A percentile compares a stretch with the other conserved stretches of the same genome.
Conservation (phyloP, 2,888 invertebrate species). For the Lasioglossum leucozonium region DNA sequence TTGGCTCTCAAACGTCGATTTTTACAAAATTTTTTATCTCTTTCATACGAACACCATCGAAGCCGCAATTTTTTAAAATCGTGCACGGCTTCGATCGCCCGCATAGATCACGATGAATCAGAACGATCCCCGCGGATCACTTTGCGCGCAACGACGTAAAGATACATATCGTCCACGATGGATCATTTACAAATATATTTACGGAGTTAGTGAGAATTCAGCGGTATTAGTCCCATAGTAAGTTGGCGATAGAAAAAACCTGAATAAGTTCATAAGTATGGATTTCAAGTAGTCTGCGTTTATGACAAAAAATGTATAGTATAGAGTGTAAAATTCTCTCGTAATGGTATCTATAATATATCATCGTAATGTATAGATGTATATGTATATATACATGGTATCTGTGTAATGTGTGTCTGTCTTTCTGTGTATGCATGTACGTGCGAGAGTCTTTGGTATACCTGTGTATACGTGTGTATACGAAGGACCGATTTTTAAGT, state of each 20-base stretch:
- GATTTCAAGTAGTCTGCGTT: conserved; percentile 65
- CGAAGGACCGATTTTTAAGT: conserved; percentile 60
- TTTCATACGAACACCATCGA: neutral
- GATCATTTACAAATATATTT: conserved; percentile 62
- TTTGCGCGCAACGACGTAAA: conserved; percentile 54
- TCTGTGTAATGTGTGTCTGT: neutral
- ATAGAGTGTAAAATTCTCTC: conserved; percentile 74
- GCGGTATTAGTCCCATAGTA: conserved; percentile 79
- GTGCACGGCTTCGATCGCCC: neutral
- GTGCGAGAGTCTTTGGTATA: conserved; percentile 12
- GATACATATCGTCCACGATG: conserved; percentile 59
- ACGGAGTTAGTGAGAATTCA: conserved; percentile 71
- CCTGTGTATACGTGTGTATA: conserved; percentile 26
- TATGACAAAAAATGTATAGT: conserved; percentile 74
- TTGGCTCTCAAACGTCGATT: neutral
- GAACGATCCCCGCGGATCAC: conserved; percentile 46
- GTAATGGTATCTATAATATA: conserved; percentile 66
- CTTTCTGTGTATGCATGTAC: neutral
- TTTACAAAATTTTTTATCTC: neutral
- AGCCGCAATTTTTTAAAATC: neutral
- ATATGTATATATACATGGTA: conserved; percentile 44
- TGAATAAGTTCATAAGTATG: conserved; percentile 72
- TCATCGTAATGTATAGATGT: conserved; percentile 46
- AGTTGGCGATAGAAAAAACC: conserved; percentile 79
- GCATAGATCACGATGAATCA: neutral